A percentile compares a stretch with the other conserved stretches of the same genome.
These are phyloP conservation scores for Drosophila demipolita DNA, from an alignment of 2,888 invertebrate species.

Conservation along the genomic window DNA sequence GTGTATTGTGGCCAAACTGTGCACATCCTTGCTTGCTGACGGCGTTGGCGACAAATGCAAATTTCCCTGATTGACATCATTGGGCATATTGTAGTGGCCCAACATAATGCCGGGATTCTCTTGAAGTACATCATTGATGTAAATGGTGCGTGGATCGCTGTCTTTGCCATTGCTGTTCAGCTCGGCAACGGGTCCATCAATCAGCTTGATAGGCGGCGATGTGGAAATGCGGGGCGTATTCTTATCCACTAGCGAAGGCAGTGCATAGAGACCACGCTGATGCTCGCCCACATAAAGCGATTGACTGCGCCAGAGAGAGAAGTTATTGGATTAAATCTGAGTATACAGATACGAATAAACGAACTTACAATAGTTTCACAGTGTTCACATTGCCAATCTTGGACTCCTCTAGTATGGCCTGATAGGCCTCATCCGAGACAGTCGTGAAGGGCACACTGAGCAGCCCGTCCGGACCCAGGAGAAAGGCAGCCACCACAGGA, in stretches of 20 bases:
- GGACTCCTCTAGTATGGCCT: constrained; percentile 88
- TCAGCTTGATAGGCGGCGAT: constrained; percentile 89
- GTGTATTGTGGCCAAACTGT: constrained; percentile 83
- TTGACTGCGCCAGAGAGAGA: constrained; percentile 87
- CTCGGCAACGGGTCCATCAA: constrained; percentile 89
- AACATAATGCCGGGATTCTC: constrained; percentile 83
- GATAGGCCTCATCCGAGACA: constrained; percentile 93
- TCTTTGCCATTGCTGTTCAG: constrained; percentile 59
- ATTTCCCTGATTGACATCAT: constrained; percentile 83
- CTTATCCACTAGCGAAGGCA: constrained; percentile 96
- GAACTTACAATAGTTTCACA: constrained; percentile 88
- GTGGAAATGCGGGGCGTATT: constrained; percentile 93
- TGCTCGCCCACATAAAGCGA: constrained; percentile 97
- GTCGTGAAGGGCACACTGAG: constrained; percentile 95
- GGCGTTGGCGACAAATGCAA: constrained; percentile 82
- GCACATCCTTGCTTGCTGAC: constrained; percentile 62
- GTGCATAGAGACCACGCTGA: constrained; percentile 93
- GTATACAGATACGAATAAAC: background rate
- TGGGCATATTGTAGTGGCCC: constrained; percentile 91
- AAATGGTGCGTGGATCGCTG: constrained; percentile 84
- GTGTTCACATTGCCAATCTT: constrained; percentile 87
- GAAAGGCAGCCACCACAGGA: constrained; percentile 95
- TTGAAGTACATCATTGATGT: constrained; percentile 85
- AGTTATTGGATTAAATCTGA: background rate
- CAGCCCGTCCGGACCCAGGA: constrained; percentile 91